These are phyloP conservation scores for Brassicogethes aeneus DNA, from an alignment of 2,888 invertebrate genomes.

Conservation along the genomic window DNA sequence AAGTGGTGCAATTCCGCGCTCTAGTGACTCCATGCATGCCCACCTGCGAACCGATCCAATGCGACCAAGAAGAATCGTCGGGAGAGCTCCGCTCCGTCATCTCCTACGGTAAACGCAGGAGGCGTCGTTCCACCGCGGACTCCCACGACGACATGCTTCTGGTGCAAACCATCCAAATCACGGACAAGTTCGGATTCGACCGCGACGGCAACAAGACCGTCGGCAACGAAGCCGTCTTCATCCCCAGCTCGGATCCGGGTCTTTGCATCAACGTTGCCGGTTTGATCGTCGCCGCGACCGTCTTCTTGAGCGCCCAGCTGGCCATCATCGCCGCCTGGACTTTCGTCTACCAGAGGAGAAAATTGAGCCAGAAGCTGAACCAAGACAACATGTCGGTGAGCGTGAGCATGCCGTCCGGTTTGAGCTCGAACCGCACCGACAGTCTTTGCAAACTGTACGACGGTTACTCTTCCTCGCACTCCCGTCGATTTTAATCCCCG, in stretches of 20 bases:
- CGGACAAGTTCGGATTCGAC: conserved; percentile 85
- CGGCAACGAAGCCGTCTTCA: conserved; percentile 63
- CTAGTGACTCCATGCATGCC: conserved; percentile 92
- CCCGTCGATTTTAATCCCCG: conserved; percentile 41
- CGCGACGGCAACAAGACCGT: conserved; percentile 48
- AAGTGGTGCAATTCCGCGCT: conserved; percentile 92
- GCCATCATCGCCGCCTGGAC: conserved; percentile 83
- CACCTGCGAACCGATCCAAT: conserved; percentile 84
- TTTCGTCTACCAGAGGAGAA: conserved; percentile 76
- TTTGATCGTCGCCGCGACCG: conserved; percentile 74
- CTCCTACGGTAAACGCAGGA: conserved; percentile 75
- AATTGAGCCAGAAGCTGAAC: conserved; percentile 46
- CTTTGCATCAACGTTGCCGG: conserved; percentile 72
- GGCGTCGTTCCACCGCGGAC: conserved; percentile 46
- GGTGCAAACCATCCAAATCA: conserved; percentile 86
- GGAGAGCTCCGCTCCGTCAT: conserved; percentile 75
- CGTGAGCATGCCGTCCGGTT: conserved; percentile 57
- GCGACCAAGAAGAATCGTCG: conserved; percentile 73
- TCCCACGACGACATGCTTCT: conserved; percentile 73
- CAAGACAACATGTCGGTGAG: conserved; percentile 52
- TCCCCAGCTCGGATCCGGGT: conserved; percentile 48
- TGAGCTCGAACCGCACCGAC: conserved; percentile 51
- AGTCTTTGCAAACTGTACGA: conserved; percentile 84
- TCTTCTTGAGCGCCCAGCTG: conserved; percentile 80
- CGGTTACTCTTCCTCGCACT: conserved; percentile 75